Evolutionary conservation across 2,113 vertebrate genomes (phyloP).

Genomic region (Dasyornis broadbenti): DNA sequence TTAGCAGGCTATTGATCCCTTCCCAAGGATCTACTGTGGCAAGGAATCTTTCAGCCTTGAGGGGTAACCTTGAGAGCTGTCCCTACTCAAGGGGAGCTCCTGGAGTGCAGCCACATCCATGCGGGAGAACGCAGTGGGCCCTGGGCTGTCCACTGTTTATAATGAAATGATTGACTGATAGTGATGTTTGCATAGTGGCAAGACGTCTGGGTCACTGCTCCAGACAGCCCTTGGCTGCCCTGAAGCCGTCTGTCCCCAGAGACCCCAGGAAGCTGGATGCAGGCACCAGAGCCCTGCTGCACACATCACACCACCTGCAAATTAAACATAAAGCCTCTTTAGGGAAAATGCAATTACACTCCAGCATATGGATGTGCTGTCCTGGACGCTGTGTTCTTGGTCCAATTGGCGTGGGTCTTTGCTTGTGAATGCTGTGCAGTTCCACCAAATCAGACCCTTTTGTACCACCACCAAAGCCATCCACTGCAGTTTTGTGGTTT

Average conservation of each 20-base stretch:
- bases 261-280: neutral
- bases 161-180: neutral
- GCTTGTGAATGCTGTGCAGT: neutral
- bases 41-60: neutral
- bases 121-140: neutral
- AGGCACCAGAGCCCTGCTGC: neutral
- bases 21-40: neutral
- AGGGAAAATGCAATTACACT: accelerated
- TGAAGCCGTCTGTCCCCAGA: neutral
- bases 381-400: neutral
- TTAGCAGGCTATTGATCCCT: neutral
- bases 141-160: neutral
- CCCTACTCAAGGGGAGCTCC: neutral
- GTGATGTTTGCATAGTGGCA: neutral
- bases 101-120: neutral
- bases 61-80: neutral
- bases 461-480: neutral
- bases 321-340: accelerated
- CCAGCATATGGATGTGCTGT: neutral
- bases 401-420: accelerated
- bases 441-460: accelerated
- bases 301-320: neutral
- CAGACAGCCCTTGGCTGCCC: neutral
- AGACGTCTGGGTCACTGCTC: neutral
- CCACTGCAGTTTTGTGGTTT: neutral